Evolutionary conservation across 1,140 invertebrate genomes (phyloP).

Genomic region (Orussus abietinus): DNA sequence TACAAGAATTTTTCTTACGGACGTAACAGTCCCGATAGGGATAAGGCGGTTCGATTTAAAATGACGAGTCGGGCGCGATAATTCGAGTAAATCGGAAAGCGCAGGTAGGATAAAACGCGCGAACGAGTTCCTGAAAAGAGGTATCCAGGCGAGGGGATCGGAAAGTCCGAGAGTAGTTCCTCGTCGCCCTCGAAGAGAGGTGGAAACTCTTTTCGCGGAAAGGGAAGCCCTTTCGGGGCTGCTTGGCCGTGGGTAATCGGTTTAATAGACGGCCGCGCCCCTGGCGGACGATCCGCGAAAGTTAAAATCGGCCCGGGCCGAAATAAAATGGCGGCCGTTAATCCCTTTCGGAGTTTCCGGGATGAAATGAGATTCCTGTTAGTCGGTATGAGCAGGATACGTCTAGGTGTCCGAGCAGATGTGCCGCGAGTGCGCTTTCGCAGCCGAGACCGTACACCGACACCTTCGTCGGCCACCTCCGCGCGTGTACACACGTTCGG

Average conservation of each 20-base stretch:
- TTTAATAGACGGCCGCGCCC: constrained; percentile 40
- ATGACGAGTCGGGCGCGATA: no score
- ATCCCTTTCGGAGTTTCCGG: constrained; percentile 45
- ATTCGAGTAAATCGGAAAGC: no score
- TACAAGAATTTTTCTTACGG: no score
- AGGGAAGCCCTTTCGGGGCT: constrained; percentile 35
- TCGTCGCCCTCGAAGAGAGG: no score
- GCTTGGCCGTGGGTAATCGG: constrained; percentile 43
- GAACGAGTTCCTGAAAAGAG: no score
- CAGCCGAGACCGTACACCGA: no score
- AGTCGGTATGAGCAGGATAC: constrained; percentile 32
- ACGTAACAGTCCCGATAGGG: no score
- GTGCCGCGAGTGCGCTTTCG: constrained; percentile 10
- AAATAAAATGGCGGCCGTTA: constrained; percentile 42
- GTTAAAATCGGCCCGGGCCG: constrained; percentile 42
- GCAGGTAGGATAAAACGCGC: no score
- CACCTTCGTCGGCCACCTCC: neutral
- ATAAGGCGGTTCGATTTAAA: no score
- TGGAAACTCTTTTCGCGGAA: neutral
- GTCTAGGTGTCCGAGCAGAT: constrained; percentile 11
- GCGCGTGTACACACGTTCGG: neutral
- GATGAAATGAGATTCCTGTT: constrained; percentile 48
- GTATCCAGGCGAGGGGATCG: no score
- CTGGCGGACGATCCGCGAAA: constrained; percentile 36
- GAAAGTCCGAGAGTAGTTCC: no score